Evolutionary conservation across 2,113 vertebrate genomes (phyloP), one percentile per base, ranked within the genome.

Genomic region (Actinemys pallida): DNA sequence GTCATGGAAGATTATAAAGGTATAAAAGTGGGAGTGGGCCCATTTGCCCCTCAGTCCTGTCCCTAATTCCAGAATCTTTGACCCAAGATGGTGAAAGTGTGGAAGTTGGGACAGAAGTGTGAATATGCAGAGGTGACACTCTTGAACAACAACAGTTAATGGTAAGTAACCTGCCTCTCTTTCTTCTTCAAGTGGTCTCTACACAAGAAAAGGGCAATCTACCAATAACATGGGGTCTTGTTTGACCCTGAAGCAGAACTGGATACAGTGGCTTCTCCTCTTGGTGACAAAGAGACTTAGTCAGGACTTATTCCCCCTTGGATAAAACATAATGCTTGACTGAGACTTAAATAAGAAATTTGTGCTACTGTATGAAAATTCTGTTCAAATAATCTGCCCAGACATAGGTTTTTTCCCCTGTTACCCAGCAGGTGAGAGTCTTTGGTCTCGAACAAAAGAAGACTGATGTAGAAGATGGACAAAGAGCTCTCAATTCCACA

Each of bases 401-500:
- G 25, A 79, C 45, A 29, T 4, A 50, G 22, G 9, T 27, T 25
- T 57, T 83, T 95, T 95, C 91, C 93, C 72, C 20, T 96, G 31
- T 22, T 14, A n/a, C 83, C 81, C 95, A 80, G 25, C 31, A 83
- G 39, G 91, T n/a, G 17, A 94, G 90, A 6, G 6, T 20, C 53
- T 90, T 93, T 84, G 47, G 50, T 93, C 82, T 93, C 82, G 42
- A 91, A 87, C 80, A 94, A 97, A 93, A 87, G 84, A 86, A 94
- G 81, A 87, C 20, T 90, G 59, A 80, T 19, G 35, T 91, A 92
- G 50, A 89, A 69, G 84, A 42, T 93, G 83, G 75, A 91, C 35
- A 81, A 84, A 87, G 53, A 91, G 80, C 54, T 91, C 91, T 86
- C 85, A 94, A 87, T 54, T 87, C 52, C 0, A 1, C 56, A 93